Conservation (phyloP, 2,888 invertebrate species). For the Sclerodermus sp. region DNA sequence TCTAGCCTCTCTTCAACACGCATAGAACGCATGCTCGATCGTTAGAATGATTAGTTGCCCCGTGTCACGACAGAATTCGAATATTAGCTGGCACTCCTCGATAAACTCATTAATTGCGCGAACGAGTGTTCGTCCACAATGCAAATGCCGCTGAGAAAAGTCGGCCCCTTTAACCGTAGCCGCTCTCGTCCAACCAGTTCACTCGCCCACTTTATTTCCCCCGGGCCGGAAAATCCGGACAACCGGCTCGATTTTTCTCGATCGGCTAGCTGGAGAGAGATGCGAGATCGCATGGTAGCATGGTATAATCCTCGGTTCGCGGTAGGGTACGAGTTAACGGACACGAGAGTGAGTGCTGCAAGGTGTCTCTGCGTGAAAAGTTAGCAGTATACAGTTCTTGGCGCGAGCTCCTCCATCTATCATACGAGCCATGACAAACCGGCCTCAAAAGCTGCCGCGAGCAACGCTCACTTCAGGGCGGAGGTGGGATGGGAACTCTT, state of each 20-base stretch:
- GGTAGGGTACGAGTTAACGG: slow-evolving; percentile 22
- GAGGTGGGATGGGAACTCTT: neutral
- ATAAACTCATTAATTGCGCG: neutral
- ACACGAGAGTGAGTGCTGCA: slow-evolving; percentile 18
- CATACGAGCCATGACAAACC: slow-evolving; percentile 57
- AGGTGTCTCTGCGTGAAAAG: slow-evolving; percentile 36
- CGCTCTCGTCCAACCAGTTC: too few species aligned
- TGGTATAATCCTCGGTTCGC: slow-evolving; percentile 13
- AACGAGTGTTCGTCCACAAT: too few species aligned
- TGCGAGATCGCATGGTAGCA: too few species aligned
- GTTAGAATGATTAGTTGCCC: slow-evolving; percentile 48
- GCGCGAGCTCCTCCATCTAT: slow-evolving; percentile 51
- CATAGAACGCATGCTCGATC: slow-evolving; percentile 30
- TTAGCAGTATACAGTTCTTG: slow-evolving; percentile 19
- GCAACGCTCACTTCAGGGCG: slow-evolving; percentile 4
- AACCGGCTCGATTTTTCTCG: too few species aligned
- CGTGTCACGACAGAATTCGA: slow-evolving; percentile 48
- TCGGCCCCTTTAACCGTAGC: too few species aligned
- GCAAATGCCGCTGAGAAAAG: too few species aligned
- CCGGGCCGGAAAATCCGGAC: too few species aligned
- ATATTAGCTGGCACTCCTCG: slow-evolving; percentile 34
- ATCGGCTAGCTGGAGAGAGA: too few species aligned
- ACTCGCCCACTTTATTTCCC: too few species aligned
- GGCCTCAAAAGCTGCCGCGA: slow-evolving; percentile 54
- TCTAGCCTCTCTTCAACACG: too few species aligned